Percentiles rank a stretch among this genome's conserved stretches.
Evolutionary conservation across 1,140 invertebrate genomes (phyloP).

Genomic region (Wiebesia pumilae): DNA sequence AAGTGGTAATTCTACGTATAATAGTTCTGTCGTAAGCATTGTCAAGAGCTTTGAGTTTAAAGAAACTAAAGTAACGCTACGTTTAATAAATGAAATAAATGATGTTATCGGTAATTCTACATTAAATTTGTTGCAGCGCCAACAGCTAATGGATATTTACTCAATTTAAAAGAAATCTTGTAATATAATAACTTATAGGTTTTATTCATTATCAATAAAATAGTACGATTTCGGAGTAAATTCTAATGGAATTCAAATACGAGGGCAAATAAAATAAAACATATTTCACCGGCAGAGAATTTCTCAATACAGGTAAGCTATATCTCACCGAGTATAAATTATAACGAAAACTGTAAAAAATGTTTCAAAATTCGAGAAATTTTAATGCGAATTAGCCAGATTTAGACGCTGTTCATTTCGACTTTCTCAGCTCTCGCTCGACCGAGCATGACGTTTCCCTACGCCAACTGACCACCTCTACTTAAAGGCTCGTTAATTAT

Average conservation of each 20-base stretch:
- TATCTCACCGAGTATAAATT: neutral
- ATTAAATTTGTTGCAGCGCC: no score
- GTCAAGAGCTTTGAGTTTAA: no score
- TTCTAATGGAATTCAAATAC: neutral
- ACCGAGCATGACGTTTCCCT: conserved; percentile 21
- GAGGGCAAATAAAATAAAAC: neutral
- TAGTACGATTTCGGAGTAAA: neutral
- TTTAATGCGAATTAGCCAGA: conserved; percentile 1
- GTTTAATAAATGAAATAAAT: no score
- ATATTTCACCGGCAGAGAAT: neutral
- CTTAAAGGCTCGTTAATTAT: conserved; percentile 42
- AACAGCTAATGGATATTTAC: no score
- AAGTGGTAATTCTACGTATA: no score
- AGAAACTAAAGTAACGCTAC: no score
- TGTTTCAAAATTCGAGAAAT: conserved; percentile 20
- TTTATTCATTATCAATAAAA: neutral
- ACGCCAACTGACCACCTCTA: neutral
- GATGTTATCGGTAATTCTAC: no score
- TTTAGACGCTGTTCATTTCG: neutral
- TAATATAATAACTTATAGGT: neutral
- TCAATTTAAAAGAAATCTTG: neutral
- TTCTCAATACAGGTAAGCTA: neutral
- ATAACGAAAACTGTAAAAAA: conserved; percentile 1
- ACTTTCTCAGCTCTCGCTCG: conserved; percentile 11
- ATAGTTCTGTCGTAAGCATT: no score